Percentiles rank a stretch among this genome's conserved stretches.
These are phyloP conservation scores for Vesta saturnalis DNA, from an alignment of 2,888 invertebrate genomes.

Conservation along the genomic window DNA sequence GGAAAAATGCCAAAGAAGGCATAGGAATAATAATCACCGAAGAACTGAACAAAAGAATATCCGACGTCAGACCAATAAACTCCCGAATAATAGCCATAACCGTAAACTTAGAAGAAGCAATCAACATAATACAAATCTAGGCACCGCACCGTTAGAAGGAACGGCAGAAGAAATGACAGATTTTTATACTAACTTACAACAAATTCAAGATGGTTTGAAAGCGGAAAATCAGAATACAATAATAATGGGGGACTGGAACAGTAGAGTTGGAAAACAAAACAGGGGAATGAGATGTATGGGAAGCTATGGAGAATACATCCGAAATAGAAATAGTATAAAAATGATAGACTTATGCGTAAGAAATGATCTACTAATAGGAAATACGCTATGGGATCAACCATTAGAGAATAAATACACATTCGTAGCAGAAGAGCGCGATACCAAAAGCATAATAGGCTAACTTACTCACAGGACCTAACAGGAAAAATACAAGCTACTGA, in stretches of 20 bases:
- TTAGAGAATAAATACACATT: constrained; percentile 10
- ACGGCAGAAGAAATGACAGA: neutral
- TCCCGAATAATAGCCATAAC: no score
- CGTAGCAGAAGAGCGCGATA: constrained; percentile 12
- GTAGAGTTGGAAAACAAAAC: neutral
- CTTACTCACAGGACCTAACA: no score
- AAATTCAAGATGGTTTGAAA: no score
- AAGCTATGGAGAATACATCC: neutral
- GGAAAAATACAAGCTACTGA: no score
- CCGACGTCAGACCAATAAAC: neutral
- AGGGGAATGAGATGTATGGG: constrained; percentile 7
- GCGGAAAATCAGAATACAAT: no score
- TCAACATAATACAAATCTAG: no score
- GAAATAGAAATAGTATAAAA: neutral
- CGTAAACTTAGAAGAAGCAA: no score
- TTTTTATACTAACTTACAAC: constrained; percentile 4
- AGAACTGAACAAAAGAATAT: constrained; percentile 3
- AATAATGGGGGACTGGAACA: no score
- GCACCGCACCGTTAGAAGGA: no score
- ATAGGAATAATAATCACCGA: constrained; percentile 10
- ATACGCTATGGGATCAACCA: neutral
- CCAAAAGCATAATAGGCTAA: no score
- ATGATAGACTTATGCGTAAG: no score
- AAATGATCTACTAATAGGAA: no score
- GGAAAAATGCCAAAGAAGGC: neutral